Conservation (phyloP, 2,797 vertebrate genomes). For the Xerus rutilus region DNA sequence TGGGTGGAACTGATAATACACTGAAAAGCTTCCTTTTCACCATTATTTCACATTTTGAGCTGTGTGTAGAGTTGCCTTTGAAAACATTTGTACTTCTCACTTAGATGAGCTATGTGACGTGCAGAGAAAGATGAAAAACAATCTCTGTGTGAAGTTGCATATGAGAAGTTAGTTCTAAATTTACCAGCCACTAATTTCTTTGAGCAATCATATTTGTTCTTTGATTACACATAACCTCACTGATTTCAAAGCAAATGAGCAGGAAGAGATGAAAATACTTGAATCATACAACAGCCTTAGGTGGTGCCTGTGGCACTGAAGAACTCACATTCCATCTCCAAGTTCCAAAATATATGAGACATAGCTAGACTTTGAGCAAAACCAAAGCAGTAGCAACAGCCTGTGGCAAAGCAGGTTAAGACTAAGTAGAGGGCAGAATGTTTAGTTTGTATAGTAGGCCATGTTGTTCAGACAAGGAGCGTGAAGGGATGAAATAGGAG, state of each 20-base stretch:
- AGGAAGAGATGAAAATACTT: constrained; percentile 70
- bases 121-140: constrained; percentile 81
- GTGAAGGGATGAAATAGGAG: background rate
- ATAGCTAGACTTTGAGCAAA: constrained; percentile 4
- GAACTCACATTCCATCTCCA: constrained; percentile 48
- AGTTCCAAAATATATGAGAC: constrained; percentile 9
- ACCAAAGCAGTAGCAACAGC: background rate
- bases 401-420: background rate
- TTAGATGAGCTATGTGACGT: constrained; percentile 71
- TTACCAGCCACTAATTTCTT: constrained; percentile 79
- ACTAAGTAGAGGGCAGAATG: background rate
- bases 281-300: constrained; percentile 67
- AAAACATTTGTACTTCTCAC: constrained; percentile 79
- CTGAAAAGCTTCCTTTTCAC: constrained; percentile 8
- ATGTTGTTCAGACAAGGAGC: background rate
- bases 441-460: background rate
- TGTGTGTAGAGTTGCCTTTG: constrained; percentile 59
- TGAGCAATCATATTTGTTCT: constrained; percentile 79
- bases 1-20: background rate
- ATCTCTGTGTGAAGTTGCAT: constrained; percentile 75
- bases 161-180: constrained; percentile 77
- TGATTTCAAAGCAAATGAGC: constrained; percentile 82
- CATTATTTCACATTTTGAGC: constrained; percentile 50
- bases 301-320: constrained; percentile 64
- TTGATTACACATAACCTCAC: constrained; percentile 81